These are phyloP conservation scores for Osmerus mordax DNA, from an alignment of 2,113 vertebrate genomes.

Conservation along the genomic window DNA sequence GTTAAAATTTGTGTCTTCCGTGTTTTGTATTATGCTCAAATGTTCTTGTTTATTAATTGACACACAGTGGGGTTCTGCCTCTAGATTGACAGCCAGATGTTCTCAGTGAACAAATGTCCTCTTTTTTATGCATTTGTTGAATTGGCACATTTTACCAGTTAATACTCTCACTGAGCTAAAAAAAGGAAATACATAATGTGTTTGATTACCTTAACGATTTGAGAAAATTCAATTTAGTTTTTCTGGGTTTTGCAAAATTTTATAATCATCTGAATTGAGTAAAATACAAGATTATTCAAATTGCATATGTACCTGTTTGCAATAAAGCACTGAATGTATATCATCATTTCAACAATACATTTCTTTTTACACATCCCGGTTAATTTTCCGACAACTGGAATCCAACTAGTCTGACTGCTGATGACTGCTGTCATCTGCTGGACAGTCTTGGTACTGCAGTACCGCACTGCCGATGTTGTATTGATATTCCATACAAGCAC, in stretches of 20 bases:
- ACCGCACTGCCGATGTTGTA: background rate
- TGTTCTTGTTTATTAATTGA: no score
- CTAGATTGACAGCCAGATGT: background rate
- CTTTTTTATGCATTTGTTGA: slow-evolving; percentile 37
- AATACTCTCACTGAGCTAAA: background rate
- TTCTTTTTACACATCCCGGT: background rate
- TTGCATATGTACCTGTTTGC: slow-evolving; percentile 38
- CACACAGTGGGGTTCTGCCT: no score
- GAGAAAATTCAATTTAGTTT: no score
- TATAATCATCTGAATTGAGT: slow-evolving; percentile 1
- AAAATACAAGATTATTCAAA: slow-evolving; percentile 19
- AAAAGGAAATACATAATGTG: background rate
- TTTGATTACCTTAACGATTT: no score
- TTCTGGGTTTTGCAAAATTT: no score
- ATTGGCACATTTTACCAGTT: slow-evolving; percentile 16
- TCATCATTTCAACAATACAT: background rate
- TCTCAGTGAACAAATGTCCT: slow-evolving; percentile 27
- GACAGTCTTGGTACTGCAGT: slow-evolving; percentile 18
- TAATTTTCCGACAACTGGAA: background rate
- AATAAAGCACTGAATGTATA: slow-evolving; percentile 63
- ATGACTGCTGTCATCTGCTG: slow-evolving; percentile 33
- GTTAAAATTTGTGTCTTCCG: slow-evolving; percentile 4
- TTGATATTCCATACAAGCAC: background rate
- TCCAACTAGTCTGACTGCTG: background rate
- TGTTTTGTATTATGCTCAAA: slow-evolving; percentile 10